Conservation (phyloP, 2,113 vertebrate species). For the Nycticorax nycticorax region DNA sequence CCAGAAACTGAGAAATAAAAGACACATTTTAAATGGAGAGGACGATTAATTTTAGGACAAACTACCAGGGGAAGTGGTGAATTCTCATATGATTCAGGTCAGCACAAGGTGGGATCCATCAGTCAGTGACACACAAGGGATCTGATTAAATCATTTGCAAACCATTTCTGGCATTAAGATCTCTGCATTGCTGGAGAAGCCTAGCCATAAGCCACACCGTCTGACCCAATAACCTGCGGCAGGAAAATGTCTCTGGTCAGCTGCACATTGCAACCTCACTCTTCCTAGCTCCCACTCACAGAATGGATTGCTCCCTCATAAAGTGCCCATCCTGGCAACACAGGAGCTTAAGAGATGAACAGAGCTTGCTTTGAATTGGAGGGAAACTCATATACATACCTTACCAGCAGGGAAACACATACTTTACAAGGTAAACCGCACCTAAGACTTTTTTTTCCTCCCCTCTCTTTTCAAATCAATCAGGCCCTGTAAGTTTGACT, state of each 20-base stretch:
- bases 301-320: slow-evolving; percentile 12
- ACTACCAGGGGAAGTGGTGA: background rate
- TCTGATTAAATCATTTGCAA: background rate
- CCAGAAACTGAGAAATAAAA: slow-evolving; percentile 18
- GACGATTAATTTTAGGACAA: slow-evolving; percentile 42
- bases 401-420: slow-evolving; percentile 64
- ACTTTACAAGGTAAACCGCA: slow-evolving; percentile 69
- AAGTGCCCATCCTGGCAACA: slow-evolving; percentile 52
- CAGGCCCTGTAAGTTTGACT: slow-evolving; percentile 55
- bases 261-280: background rate
- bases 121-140: background rate
- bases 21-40: background rate
- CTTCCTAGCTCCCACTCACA: background rate
- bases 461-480: slow-evolving; percentile 63
- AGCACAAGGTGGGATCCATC: background rate
- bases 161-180: background rate
- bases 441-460: slow-evolving; percentile 49
- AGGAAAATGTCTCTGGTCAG: background rate
- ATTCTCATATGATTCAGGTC: background rate
- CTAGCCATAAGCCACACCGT: background rate
- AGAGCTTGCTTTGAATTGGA: slow-evolving; percentile 66
- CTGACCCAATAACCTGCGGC: background rate
- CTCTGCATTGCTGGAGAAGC: background rate
- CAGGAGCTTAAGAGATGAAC: slow-evolving; percentile 66
- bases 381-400: slow-evolving; percentile 51